Conservation (phyloP, 2,113 vertebrate genomes). For the Aythya baeri region DNA sequence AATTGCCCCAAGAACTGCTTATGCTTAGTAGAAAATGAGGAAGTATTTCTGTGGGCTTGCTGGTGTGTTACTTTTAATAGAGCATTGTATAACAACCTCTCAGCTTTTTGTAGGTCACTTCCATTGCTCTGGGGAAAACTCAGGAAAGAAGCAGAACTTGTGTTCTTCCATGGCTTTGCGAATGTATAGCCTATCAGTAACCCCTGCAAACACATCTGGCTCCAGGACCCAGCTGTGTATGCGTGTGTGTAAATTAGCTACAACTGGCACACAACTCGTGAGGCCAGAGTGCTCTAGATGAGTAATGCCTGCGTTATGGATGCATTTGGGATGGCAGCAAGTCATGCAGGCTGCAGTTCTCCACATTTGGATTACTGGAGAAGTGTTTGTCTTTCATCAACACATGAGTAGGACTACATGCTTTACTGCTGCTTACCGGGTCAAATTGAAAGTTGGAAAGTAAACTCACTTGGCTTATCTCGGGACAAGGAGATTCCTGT, state of each 20-base stretch:
- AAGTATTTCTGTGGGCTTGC: background rate
- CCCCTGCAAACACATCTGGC: background rate
- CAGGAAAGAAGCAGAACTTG: rapidly evolving
- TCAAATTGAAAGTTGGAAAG: background rate
- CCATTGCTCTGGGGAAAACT: background rate
- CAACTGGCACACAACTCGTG: background rate
- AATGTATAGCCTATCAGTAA: background rate
- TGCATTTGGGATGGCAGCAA: background rate
- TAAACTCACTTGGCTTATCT: background rate
- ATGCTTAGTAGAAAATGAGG: background rate
- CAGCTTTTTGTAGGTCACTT: background rate
- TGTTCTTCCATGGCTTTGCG: background rate
- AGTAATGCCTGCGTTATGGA: background rate
- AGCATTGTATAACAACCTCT: background rate
- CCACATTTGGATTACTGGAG: rapidly evolving
- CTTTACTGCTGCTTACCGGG: background rate
- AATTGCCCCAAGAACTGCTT: background rate
- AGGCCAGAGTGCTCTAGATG: background rate
- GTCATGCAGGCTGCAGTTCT: background rate
- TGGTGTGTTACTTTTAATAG: background rate
- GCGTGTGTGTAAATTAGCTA: background rate
- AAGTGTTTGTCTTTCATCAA: background rate
- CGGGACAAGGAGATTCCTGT: background rate
- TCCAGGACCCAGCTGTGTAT: background rate
- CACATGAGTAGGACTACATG: background rate